Evolutionary conservation across 2,797 vertebrate species (phyloP).

Genomic region (Synanceia verrucosa): DNA sequence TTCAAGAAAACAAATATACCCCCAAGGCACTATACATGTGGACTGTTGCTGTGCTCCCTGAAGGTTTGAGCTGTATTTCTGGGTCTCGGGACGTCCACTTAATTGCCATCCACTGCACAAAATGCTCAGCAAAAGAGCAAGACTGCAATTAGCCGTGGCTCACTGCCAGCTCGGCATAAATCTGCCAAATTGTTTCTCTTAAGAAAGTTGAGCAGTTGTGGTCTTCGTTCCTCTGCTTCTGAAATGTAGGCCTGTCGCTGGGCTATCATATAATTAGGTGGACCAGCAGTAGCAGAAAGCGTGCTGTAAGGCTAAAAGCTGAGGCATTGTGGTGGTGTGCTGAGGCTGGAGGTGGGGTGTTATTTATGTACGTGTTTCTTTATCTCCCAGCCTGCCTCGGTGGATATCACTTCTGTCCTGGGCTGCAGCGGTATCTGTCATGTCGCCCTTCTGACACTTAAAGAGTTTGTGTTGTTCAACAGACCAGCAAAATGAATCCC

Average conservation of each 20-base stretch:
- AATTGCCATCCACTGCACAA: conserved; percentile 78
- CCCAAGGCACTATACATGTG: conserved; percentile 23
- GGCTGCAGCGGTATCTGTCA: conserved; percentile 37
- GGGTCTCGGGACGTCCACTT: conserved; percentile 72
- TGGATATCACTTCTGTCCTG: conserved; percentile 33
- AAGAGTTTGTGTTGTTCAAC: conserved; percentile 29
- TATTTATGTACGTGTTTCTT: conserved; percentile 60
- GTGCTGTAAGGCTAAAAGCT: conserved; percentile 57
- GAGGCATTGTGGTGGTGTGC: conserved; percentile 58
- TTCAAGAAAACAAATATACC: conserved; percentile 49
- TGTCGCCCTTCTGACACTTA: conserved; percentile 9
- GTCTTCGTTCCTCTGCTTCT: conserved; percentile 61
- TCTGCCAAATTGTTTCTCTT: conserved; percentile 76
- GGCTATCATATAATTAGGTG: conserved; percentile 73
- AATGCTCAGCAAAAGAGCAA: conserved; percentile 72
- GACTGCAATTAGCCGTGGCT: conserved; percentile 81
- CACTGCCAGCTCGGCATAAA: conserved; percentile 70
- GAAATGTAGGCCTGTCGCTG: conserved; percentile 70
- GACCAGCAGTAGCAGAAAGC: conserved; percentile 60
- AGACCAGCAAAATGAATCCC: conserved; percentile 44
- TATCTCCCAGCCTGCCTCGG: conserved; percentile 18
- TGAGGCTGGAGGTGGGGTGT: conserved; percentile 43
- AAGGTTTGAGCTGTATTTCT: conserved; percentile 67
- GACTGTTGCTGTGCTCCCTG: conserved; percentile 42
- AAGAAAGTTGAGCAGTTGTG: conserved; percentile 72